A percentile compares a stretch with the other conserved stretches of the same genome.
Evolutionary conservation across 2,888 invertebrate genomes (phyloP).

Genomic region (Cordylochernes scorpioides): DNA sequence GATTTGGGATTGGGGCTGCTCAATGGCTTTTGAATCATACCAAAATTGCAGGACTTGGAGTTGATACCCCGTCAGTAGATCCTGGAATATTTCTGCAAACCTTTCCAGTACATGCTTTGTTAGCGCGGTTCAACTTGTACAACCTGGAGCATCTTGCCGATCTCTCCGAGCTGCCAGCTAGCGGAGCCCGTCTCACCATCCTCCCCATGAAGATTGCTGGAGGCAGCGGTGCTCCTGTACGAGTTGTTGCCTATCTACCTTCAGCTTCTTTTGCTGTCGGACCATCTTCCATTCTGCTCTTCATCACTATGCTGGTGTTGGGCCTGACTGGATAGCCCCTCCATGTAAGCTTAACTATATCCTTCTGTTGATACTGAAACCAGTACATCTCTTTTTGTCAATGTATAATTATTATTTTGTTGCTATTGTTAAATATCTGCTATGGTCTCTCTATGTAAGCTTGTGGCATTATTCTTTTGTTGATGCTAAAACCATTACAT

Average conservation of each 20-base stretch:
- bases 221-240: conserved; percentile 34
- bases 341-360: too few species aligned
- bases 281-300: too few species aligned
- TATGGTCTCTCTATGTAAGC: too few species aligned
- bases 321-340: too few species aligned
- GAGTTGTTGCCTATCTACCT: conserved; percentile 25
- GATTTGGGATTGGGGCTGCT: conserved; percentile 32
- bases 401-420: too few species aligned
- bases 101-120: conserved; percentile 28
- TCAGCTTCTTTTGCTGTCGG: too few species aligned
- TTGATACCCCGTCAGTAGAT: conserved; percentile 37
- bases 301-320: too few species aligned
- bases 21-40: conserved; percentile 31
- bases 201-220: conserved; percentile 34
- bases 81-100: conserved; percentile 26
- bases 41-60: conserved; percentile 34
- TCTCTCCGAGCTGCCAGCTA: conserved; percentile 17
- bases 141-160: conserved; percentile 35
- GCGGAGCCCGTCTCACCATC: conserved; percentile 19
- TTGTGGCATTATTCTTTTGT: too few species aligned
- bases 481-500: too few species aligned
- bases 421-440: too few species aligned
- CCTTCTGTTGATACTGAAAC: too few species aligned
- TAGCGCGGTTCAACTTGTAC: conserved; percentile 25
- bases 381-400: too few species aligned